Evolutionary conservation across 2,888 invertebrate species (phyloP).

Genomic region (Caenorhabditis sp.): DNA sequence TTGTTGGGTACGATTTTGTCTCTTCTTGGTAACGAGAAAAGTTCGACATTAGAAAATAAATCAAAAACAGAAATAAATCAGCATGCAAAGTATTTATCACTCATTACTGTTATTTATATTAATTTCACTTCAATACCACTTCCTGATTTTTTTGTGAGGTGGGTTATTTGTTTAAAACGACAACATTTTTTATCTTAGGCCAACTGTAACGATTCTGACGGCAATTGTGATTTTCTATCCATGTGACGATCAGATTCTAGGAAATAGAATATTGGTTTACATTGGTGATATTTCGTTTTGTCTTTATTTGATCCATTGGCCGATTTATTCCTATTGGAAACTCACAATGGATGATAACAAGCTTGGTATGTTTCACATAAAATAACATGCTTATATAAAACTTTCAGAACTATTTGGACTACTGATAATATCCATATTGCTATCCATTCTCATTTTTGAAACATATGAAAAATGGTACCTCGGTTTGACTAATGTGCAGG

Average conservation of each 20-base stretch:
- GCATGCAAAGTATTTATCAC: background rate
- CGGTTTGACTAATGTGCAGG: slow-evolving; percentile 6
- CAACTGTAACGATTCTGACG: background rate
- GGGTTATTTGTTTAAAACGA: background rate
- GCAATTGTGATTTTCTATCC: background rate
- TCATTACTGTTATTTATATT: slow-evolving; percentile 7
- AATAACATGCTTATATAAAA: too few species aligned
- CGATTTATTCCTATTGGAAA: slow-evolving; percentile 33
- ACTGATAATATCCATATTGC: slow-evolving; percentile 1
- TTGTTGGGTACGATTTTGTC: slow-evolving; percentile 20
- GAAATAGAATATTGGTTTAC: slow-evolving; percentile 14
- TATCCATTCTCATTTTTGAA: slow-evolving; percentile 11
- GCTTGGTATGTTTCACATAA: background rate
- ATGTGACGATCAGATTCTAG: slow-evolving; percentile 12
- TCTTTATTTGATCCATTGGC: slow-evolving; percentile 33
- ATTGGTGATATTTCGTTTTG: slow-evolving; percentile 34
- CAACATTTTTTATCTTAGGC: background rate
- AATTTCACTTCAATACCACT: background rate
- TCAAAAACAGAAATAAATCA: slow-evolving; percentile 2
- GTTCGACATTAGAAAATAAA: background rate
- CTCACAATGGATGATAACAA: slow-evolving; percentile 12
- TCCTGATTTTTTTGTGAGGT: slow-evolving; percentile 10
- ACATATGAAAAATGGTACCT: slow-evolving; percentile 32
- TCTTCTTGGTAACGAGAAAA: background rate
- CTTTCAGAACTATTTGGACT: slow-evolving; percentile 10